phyloP scores from a whole-genome alignment of 2,888 invertebrate genomes.

The Dolichomitus sp. region DNA sequence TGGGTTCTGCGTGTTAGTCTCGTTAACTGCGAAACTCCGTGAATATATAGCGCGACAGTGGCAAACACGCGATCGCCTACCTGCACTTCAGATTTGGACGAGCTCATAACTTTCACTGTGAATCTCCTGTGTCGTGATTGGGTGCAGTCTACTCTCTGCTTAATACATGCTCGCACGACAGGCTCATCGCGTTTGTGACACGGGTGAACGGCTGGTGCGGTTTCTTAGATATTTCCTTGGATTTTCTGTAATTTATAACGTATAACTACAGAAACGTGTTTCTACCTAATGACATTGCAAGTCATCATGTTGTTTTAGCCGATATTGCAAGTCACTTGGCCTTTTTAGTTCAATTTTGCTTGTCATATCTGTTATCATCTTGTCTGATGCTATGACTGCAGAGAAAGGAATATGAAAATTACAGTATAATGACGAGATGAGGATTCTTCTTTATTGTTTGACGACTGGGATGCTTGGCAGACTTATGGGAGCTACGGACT shows the following conservation, averaged over 20 bases:
- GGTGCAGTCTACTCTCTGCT: conserved; percentile 18
- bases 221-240: conserved; percentile 19
- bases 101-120: conserved; percentile 54
- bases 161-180: conserved; percentile 54
- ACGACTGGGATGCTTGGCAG: not conserved
- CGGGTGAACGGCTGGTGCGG: conserved; percentile 56
- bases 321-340: not conserved
- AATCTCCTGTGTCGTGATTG: conserved; percentile 24
- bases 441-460: not conserved
- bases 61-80: conserved; percentile 48
- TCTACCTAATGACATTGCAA: not conserved
- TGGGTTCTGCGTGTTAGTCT: conserved; percentile 42
- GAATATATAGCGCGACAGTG: not conserved
- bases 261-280: not conserved
- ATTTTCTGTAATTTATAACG: not conserved
- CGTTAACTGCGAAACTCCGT: conserved; percentile 27
- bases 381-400: not conserved
- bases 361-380: conserved; percentile 13
- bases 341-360: not conserved
- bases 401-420: not conserved
- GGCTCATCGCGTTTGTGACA: conserved; percentile 44
- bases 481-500: conserved; percentile 9
- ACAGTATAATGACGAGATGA: not conserved
- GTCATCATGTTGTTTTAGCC: not conserved
- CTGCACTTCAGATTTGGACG: conserved; percentile 39